A percentile compares a stretch with the other conserved stretches of the same genome.
phyloP scores from a whole-genome alignment of 2,888 invertebrate genomes.

The Cremastobaeus sp. region DNA sequence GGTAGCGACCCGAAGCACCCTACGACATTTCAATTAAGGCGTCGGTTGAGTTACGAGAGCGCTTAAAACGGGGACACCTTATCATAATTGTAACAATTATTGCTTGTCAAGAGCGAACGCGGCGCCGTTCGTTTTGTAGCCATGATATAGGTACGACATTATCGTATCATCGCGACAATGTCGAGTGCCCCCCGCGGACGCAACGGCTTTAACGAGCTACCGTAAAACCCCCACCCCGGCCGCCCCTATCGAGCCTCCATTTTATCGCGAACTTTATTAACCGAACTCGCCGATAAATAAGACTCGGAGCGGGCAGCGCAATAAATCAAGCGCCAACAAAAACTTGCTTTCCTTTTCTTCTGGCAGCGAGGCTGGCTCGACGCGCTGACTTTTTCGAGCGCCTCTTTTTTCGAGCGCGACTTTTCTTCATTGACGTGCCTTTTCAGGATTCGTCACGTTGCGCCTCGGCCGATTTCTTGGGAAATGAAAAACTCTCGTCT shows the following conservation, averaged over 20 bases:
- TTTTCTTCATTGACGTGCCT: conserved; percentile 47
- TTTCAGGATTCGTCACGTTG: conserved; percentile 60
- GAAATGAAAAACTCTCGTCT: conserved; percentile 60
- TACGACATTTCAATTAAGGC: background rate
- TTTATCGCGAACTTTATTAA: conserved; percentile 54
- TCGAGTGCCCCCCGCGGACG: conserved; percentile 57
- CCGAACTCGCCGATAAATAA: conserved; percentile 48
- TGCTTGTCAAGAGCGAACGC: background rate
- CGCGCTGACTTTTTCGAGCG: conserved; percentile 30
- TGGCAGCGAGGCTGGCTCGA: background rate
- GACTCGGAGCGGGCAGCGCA: conserved; percentile 1
- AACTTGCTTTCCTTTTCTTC: conserved; percentile 37
- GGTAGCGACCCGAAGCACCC: background rate
- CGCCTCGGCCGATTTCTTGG: conserved; percentile 52
- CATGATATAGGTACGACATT: conserved; percentile 38
- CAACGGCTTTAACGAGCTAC: conserved; percentile 63
- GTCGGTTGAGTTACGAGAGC: background rate
- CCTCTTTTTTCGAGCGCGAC: conserved; percentile 35
- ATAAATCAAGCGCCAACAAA: conserved; percentile 46
- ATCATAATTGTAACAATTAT: conserved; percentile 26
- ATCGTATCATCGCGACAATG: conserved; percentile 60
- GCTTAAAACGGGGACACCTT: background rate
- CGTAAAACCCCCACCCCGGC: conserved; percentile 6
- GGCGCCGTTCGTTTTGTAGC: conserved; percentile 6
- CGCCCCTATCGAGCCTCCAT: conserved; percentile 3